A percentile compares a stretch with the other conserved stretches of the same genome.
Evolutionary conservation across 2,888 invertebrate species (phyloP).

Genomic region (Theretra japonica): DNA sequence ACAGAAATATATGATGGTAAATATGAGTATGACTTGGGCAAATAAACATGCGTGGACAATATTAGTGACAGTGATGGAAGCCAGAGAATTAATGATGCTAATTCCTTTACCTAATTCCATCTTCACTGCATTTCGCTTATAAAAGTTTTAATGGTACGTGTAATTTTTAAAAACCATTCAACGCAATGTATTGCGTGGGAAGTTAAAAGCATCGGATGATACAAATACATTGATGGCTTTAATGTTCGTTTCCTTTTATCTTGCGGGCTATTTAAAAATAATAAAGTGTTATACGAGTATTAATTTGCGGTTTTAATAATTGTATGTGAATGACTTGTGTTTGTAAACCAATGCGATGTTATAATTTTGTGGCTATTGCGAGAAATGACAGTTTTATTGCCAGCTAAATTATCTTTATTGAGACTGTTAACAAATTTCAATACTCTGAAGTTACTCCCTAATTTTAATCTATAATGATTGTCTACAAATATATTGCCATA

Average conservation of each 20-base stretch:
- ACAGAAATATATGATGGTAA: slow-evolving; percentile 3
- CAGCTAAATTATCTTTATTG: too few species aligned
- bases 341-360: not conserved
- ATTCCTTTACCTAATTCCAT: slow-evolving; percentile 5
- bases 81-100: not conserved
- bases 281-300: not conserved
- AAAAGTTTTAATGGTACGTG: not conserved
- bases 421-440: too few species aligned
- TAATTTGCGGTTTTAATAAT: too few species aligned
- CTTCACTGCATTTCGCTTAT: not conserved
- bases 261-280: not conserved
- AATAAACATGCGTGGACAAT: slow-evolving; percentile 1
- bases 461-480: too few species aligned
- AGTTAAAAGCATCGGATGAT: not conserved
- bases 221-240: not conserved
- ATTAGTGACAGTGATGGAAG: not conserved
- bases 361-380: too few species aligned
- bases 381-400: too few species aligned
- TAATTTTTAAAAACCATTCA: not conserved
- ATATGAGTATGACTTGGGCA: not conserved
- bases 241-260: not conserved
- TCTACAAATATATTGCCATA: not conserved
- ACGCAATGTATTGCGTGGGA: slow-evolving; percentile 8
- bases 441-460: too few species aligned
- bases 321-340: too few species aligned